Conservation (phyloP, 2,888 invertebrate genomes). For the Entomobrya proxima region DNA sequence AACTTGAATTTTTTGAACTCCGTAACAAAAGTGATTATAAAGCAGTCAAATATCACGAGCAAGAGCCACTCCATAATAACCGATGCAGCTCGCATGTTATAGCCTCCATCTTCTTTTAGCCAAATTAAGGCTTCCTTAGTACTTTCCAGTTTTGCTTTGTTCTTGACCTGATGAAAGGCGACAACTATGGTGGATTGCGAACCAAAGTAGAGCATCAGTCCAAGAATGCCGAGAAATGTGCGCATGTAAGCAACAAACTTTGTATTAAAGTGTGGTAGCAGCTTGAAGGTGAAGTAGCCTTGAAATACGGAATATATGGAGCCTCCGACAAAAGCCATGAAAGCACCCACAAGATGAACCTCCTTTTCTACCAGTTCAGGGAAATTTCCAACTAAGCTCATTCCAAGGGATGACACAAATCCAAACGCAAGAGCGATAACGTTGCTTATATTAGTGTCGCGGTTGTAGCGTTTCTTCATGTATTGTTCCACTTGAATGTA, state of each 20-base stretch:
- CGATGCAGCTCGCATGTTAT: conserved; percentile 18
- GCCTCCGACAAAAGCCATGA: conserved; percentile 32
- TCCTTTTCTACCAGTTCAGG: conserved; percentile 23
- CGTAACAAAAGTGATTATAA: conserved; percentile 18
- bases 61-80: conserved; percentile 50
- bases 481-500: conserved; percentile 34
- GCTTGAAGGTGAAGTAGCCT: conserved; percentile 35
- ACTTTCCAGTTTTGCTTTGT: background rate
- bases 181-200: conserved; percentile 20
- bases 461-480: background rate
- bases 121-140: background rate
- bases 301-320: conserved; percentile 40
- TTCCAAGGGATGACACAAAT: conserved; percentile 8
- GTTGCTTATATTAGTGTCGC: background rate
- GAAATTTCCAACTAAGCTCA: conserved; percentile 46
- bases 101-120: conserved; percentile 8
- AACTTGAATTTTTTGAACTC: conserved; percentile 40
- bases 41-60: background rate
- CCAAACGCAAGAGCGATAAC: conserved; percentile 28
- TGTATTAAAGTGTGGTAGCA: conserved; percentile 30
- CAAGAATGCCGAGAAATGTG: conserved; percentile 26
- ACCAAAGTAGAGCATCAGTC: conserved; percentile 43
- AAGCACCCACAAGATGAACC: conserved; percentile 20
- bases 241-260: conserved; percentile 24
- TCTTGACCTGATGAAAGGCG: background rate